A percentile compares a stretch with the other conserved stretches of the same genome.
Conservation (phyloP, 2,888 invertebrate species). For the Drosophila neoperkinsi region DNA sequence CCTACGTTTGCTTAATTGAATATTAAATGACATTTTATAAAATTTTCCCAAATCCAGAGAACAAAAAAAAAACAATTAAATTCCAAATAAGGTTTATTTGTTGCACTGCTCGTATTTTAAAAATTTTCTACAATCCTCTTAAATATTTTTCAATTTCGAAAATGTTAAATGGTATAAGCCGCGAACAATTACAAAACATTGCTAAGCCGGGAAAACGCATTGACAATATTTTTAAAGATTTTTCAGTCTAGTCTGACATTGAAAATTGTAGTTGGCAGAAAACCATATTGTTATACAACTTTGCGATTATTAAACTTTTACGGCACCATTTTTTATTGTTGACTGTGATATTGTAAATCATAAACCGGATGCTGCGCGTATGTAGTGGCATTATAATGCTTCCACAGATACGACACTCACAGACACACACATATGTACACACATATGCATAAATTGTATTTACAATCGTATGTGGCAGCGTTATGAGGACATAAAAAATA, state of each 20-base stretch:
- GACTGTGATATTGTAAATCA: conserved; percentile 66
- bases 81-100: not conserved
- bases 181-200: conserved; percentile 22
- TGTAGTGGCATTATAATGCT: conserved; percentile 54
- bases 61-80: not conserved
- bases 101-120: not conserved
- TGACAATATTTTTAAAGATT: not conserved
- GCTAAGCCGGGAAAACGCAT: conserved; percentile 34
- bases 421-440: conserved; percentile 7
- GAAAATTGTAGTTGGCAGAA: conserved; percentile 32
- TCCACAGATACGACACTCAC: conserved; percentile 19
- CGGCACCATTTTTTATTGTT: conserved; percentile 50
- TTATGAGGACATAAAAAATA: conserved; percentile 47
- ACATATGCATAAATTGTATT: conserved; percentile 61
- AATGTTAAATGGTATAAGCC: conserved; percentile 3
- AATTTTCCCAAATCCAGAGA: not conserved
- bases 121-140: conserved; percentile 3
- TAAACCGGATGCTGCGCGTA: conserved; percentile 45
- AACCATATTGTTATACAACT: conserved; percentile 46
- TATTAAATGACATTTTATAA: conserved; percentile 28
- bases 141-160: not conserved
- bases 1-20: conserved; percentile 41
- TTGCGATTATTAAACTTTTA: conserved; percentile 52
- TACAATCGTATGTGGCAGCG: conserved; percentile 53
- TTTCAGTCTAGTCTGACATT: conserved; percentile 38